Evolutionary conservation across 2,113 vertebrate genomes (phyloP), one percentile per base, ranked within the genome.

Genomic region (Cacatua alba): DNA sequence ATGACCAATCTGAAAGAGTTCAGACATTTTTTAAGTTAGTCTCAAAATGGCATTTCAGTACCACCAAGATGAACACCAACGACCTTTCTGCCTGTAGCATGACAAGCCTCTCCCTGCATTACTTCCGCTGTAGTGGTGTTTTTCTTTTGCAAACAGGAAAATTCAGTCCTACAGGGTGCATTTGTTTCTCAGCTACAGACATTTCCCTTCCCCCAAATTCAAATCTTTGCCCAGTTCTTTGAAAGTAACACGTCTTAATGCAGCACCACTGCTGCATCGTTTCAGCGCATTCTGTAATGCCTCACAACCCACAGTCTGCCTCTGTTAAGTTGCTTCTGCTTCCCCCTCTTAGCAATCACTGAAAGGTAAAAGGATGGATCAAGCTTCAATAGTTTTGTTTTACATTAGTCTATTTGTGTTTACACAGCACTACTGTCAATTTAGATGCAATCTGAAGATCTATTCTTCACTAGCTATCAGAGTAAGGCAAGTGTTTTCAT

Each of bases 1-100:
- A 88, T 99, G 98, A 28, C 99, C 99, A 11, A 99, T 96, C 99
- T 99, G 98, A 74, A 98, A 97, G 63, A 97, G 74, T 78, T 46
- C 90, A 76, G 29, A 78, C 26, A 80, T 72, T 90, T 80, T 39
- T 51, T 29, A 71, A 76, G 53, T 95, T 84, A 96, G 59, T 55
- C 29, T 68, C 35, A 31, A 78, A 75, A 78, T n/a, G 14, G n/a
- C 43, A 77, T 83, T 86, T 77, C 63, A 67, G 20, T 35, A 69
- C 51, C 70, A 78, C 12, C 41, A 63, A 72, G 70, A 77, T 4
- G 8, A 94, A 26, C 17, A 74, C 9, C 39, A 79, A 44, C 7
- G 19, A 77, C 49, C 46, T 43, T 86, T 70, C 78, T 82, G 81
- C 53, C 69, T 52, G 9, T 3, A 59, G 35, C 17, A 76, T 3